Evolutionary conservation across 2,113 vertebrate species (phyloP).

Genomic region (Taurulus bubalis): DNA sequence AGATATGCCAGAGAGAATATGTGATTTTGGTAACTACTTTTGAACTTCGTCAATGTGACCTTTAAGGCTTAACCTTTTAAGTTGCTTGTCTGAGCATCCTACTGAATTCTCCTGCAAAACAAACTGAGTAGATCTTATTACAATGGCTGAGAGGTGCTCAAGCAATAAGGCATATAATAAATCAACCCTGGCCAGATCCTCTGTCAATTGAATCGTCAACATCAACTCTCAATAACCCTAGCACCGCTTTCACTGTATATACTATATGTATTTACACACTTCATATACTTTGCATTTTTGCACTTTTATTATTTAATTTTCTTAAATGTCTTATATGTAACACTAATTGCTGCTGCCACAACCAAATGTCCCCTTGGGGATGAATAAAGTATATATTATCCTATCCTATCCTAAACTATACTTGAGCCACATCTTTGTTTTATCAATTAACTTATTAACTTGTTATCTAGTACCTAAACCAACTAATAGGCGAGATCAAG

Average conservation of each 20-base stretch:
- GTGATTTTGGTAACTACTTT: constrained; percentile 31
- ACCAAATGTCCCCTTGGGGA: too few species aligned
- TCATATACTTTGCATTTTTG: too few species aligned
- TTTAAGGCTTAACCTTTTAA: constrained; percentile 25
- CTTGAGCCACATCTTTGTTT: not conserved
- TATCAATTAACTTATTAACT: not conserved
- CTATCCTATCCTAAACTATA: too few species aligned
- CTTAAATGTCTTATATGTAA: too few species aligned
- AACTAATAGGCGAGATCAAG: not conserved
- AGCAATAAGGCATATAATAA: not conserved
- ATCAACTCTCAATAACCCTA: too few species aligned
- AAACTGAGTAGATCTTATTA: not conserved
- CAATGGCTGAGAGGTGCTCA: not conserved
- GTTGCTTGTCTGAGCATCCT: not conserved
- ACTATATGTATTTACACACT: too few species aligned
- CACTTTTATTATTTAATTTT: too few species aligned
- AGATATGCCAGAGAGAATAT: constrained; percentile 30
- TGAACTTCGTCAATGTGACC: constrained; percentile 37
- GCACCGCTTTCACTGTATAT: too few species aligned
- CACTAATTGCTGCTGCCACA: too few species aligned
- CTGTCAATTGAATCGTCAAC: too few species aligned
- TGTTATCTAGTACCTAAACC: not conserved
- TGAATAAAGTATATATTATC: too few species aligned
- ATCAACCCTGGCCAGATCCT: too few species aligned
- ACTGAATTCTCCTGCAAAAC: not conserved